phyloP scores from a whole-genome alignment of 2,113 vertebrate genomes.

The Mus spicilegus region DNA sequence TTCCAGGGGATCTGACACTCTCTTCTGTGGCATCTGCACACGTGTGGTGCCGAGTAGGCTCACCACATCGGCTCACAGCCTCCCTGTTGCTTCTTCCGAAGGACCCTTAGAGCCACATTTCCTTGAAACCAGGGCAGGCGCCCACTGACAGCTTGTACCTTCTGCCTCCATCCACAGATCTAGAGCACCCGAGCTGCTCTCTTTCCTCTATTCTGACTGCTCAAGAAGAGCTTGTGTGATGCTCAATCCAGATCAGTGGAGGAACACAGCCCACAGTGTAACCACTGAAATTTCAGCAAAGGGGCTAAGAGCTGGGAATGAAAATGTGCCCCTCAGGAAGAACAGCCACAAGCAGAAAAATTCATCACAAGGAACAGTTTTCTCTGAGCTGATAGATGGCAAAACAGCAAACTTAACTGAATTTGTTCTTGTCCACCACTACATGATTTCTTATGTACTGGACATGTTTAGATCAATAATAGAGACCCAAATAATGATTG shows the following conservation, averaged over 20 bases:
- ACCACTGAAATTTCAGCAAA: neutral
- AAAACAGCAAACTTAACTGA: slow-evolving; percentile 10
- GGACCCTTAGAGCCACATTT: neutral
- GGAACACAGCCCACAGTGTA: neutral
- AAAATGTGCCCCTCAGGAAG: neutral
- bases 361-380: neutral
- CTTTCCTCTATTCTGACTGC: neutral
- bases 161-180: neutral
- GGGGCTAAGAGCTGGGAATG: neutral
- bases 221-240: neutral
- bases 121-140: too few relatives aligned
- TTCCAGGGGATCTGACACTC: neutral
- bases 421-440: neutral
- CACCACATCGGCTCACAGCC: accelerated
- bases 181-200: accelerated
- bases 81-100: neutral
- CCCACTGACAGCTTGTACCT: accelerated
- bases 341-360: neutral
- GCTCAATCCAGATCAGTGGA: neutral
- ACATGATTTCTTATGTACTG: slow-evolving; percentile 8
- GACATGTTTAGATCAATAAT: slow-evolving; percentile 5
- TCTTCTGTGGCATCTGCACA: neutral
- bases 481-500: slow-evolving; percentile 4
- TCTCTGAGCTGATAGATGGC: neutral
- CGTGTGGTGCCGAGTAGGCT: accelerated